A percentile compares a stretch with the other conserved stretches of the same genome.
These are phyloP conservation scores for Sebastes trivittatus DNA, from an alignment of 2,797 vertebrate species.

Conservation along the genomic window DNA sequence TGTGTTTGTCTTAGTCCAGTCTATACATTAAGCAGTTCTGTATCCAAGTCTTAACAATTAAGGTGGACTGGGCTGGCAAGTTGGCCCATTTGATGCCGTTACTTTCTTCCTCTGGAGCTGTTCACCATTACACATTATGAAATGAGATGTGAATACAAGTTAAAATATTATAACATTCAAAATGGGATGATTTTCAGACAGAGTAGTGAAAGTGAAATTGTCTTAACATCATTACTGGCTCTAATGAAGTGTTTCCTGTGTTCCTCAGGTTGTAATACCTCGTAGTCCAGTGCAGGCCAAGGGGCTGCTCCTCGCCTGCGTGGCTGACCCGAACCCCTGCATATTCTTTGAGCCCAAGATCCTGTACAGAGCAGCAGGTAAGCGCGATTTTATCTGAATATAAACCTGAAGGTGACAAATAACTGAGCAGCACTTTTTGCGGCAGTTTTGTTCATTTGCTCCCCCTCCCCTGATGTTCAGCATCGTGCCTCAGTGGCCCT, in stretches of 20 bases:
- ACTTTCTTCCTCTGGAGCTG: not conserved
- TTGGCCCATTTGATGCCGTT: not conserved
- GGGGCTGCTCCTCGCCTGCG: conserved; percentile 94
- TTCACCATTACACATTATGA: not conserved
- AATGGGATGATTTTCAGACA: not conserved
- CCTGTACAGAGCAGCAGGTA: conserved; percentile 96
- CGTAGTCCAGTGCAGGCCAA: conserved; percentile 96
- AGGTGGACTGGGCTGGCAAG: not conserved
- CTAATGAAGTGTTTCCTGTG: conserved; percentile 9
- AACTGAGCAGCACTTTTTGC: not conserved
- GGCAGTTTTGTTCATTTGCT: not conserved
- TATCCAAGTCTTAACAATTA: not conserved
- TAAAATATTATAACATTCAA: not conserved
- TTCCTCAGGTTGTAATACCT: conserved; percentile 91
- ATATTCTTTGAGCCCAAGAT: conserved; percentile 99
- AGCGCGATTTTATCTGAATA: conserved; percentile 36
- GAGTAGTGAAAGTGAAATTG: not conserved
- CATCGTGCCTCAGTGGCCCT: not conserved
- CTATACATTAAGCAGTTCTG: not conserved
- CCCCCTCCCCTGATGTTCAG: not conserved
- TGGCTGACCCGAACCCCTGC: conserved; percentile 95
- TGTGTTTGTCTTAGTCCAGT: not conserved
- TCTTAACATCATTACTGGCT: not conserved
- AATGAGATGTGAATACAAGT: not conserved
- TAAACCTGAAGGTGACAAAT: not conserved